phyloP scores from a whole-genome alignment of 2,888 invertebrate genomes.

The Bellardia bayeri region DNA sequence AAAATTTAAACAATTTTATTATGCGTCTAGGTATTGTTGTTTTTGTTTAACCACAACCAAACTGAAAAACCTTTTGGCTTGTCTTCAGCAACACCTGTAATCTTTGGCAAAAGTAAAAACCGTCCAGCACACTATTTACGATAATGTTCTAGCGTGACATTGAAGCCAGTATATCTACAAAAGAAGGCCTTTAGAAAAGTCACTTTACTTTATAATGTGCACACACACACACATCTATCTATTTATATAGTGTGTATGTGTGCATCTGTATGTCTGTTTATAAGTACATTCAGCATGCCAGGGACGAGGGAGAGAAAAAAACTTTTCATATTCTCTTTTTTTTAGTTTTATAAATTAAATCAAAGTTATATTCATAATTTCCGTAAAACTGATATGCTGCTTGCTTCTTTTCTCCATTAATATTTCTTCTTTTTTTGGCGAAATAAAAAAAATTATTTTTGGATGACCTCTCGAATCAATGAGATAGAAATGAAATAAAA shows the following conservation, averaged over 20 bases:
- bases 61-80: too few relatives aligned
- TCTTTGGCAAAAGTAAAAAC: too few relatives aligned
- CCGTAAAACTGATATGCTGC: constrained; percentile 25
- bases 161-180: too few relatives aligned
- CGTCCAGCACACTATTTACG: too few relatives aligned
- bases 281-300: not conserved
- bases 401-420: constrained; percentile 2
- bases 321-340: not conserved
- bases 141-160: too few relatives aligned
- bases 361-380: constrained; percentile 61
- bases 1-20: too few relatives aligned
- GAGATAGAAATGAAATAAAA: constrained; percentile 58
- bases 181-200: too few relatives aligned
- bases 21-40: too few relatives aligned
- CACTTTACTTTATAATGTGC: too few relatives aligned
- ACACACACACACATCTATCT: not conserved
- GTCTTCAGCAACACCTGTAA: too few relatives aligned
- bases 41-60: too few relatives aligned
- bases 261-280: constrained; percentile 1
- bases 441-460: constrained; percentile 29
- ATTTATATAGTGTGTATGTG: not conserved
- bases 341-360: constrained; percentile 47
- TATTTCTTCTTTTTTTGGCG: not conserved
- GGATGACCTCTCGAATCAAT: constrained; percentile 57
- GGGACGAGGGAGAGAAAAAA: not conserved